Evolutionary conservation across 2,888 invertebrate species (phyloP).

Genomic region (Marronus borbonicus): DNA sequence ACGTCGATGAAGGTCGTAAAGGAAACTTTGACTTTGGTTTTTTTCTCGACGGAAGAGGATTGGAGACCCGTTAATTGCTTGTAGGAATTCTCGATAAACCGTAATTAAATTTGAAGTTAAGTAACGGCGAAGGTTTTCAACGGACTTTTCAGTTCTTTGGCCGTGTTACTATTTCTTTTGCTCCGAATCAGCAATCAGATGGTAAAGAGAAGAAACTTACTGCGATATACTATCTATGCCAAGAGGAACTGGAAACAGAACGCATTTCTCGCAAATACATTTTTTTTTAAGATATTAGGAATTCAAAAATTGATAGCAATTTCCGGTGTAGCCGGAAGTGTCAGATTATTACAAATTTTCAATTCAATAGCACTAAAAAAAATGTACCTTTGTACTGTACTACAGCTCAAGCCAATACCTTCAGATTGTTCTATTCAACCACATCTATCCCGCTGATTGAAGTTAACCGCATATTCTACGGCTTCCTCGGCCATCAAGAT

Average conservation of each 20-base stretch:
- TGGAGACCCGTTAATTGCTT: slow-evolving; percentile 19
- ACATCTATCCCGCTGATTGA: slow-evolving; percentile 53
- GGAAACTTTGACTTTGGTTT: slow-evolving; percentile 11
- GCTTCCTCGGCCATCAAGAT: slow-evolving; percentile 53
- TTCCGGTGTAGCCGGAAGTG: too few relatives aligned
- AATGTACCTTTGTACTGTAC: too few relatives aligned
- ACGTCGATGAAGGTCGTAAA: slow-evolving; percentile 16
- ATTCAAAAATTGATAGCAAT: too few relatives aligned
- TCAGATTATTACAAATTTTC: too few relatives aligned
- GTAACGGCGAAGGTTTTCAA: neutral
- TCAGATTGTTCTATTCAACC: slow-evolving; percentile 53
- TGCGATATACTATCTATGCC: too few relatives aligned
- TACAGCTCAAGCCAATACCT: slow-evolving; percentile 41
- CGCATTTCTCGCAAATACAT: too few relatives aligned
- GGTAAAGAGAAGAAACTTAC: too few relatives aligned
- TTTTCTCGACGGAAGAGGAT: neutral
- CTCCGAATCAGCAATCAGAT: neutral
- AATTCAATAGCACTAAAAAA: too few relatives aligned
- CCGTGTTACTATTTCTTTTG: too few relatives aligned
- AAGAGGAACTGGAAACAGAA: too few relatives aligned
- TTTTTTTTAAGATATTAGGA: too few relatives aligned
- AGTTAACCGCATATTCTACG: slow-evolving; percentile 53
- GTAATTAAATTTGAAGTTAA: slow-evolving; percentile 13
- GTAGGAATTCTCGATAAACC: slow-evolving; percentile 17
- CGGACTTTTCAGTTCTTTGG: neutral